Percentiles rank a stretch among this genome's conserved stretches.
These are phyloP conservation scores for Nemoura dubitans DNA, from an alignment of 2,888 invertebrate genomes.

Conservation along the genomic window DNA sequence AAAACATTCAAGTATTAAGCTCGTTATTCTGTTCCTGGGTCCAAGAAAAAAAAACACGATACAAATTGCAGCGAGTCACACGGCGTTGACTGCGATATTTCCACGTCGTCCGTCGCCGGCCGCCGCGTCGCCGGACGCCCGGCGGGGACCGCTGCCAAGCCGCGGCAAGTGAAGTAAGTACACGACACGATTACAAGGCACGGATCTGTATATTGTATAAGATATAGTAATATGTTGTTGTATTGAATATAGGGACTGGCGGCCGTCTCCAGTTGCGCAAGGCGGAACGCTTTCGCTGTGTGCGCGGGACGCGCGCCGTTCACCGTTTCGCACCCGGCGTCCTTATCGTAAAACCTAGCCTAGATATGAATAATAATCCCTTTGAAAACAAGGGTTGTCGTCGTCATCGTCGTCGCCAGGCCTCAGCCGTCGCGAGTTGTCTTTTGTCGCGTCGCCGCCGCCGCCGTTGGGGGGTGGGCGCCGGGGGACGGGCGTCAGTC, in stretches of 20 bases:
- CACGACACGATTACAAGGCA: conserved; percentile 51
- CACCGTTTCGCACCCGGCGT: background rate
- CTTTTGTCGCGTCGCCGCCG: background rate
- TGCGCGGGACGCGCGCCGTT: too few species aligned
- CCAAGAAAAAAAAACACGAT: conserved; percentile 12
- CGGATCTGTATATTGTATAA: conserved; percentile 47
- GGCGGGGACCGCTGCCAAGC: background rate
- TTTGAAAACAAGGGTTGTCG: conserved; percentile 45
- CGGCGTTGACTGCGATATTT: background rate
- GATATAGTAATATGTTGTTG: conserved; percentile 30
- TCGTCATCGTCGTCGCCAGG: background rate
- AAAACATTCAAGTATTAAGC: conserved; percentile 28
- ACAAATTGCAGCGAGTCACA: background rate
- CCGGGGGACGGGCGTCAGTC: conserved; percentile 55
- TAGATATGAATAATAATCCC: conserved; percentile 32
- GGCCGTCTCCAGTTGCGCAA: background rate
- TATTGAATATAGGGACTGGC: background rate
- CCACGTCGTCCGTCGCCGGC: background rate
- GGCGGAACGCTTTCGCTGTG: background rate
- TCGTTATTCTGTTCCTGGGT: conserved; percentile 25
- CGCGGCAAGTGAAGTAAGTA: conserved; percentile 22
- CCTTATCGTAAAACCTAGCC: background rate
- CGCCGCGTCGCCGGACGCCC: background rate
- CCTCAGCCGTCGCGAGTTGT: background rate
- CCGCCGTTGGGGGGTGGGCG: conserved; percentile 32